phyloP scores from a whole-genome alignment of 2,797 vertebrate species.

The Karalla daura region DNA sequence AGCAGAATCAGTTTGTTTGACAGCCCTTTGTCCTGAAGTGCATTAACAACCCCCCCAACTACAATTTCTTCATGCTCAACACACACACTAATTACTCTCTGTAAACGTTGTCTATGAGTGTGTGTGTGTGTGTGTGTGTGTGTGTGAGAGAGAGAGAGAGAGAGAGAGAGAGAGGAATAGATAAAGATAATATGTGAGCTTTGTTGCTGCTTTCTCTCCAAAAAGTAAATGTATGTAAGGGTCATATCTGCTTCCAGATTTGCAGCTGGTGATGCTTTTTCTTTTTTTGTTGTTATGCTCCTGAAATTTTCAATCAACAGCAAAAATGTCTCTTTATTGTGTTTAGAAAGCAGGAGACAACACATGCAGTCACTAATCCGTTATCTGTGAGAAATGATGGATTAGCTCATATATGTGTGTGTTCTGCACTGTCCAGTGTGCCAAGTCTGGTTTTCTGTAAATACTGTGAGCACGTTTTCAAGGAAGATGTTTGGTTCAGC shows the following conservation, averaged over 20 bases:
- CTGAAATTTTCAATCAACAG: too few relatives aligned
- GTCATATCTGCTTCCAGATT: not conserved
- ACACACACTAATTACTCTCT: constrained; percentile 62
- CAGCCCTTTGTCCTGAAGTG: constrained; percentile 73
- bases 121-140: constrained; percentile 14
- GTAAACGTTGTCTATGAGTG: too few relatives aligned
- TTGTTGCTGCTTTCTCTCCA: constrained; percentile 15
- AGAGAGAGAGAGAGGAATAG: constrained; percentile 9
- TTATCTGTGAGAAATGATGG: too few relatives aligned
- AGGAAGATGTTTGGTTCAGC: not conserved
- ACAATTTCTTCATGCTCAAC: constrained; percentile 55
- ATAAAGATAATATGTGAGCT: not conserved
- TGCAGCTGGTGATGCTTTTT: too few relatives aligned
- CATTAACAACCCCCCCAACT: constrained; percentile 40
- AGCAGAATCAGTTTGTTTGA: constrained; percentile 73
- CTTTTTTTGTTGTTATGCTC: not conserved
- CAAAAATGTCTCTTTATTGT: too few relatives aligned
- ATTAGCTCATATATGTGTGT: too few relatives aligned
- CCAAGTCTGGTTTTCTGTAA: not conserved
- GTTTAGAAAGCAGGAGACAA: too few relatives aligned
- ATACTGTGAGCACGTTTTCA: not conserved
- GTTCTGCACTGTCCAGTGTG: too few relatives aligned
- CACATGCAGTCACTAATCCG: too few relatives aligned
- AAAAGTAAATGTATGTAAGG: not conserved
- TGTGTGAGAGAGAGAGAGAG: not conserved